phyloP scores from a whole-genome alignment of 2,888 invertebrate genomes.

The Zeuzera pyrina region DNA sequence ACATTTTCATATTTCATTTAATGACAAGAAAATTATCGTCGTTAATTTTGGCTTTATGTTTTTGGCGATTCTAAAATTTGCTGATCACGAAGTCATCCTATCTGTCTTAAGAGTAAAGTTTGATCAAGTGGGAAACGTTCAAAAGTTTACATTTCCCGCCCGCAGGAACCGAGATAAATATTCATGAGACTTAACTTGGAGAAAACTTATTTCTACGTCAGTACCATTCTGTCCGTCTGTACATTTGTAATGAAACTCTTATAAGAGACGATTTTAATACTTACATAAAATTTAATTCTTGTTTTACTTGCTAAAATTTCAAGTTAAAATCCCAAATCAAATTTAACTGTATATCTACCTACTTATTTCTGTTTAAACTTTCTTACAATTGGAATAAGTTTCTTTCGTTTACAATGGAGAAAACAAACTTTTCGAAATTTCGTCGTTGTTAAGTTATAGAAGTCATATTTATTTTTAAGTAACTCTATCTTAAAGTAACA shows the following conservation, averaged over 20 bases:
- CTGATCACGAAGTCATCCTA: constrained; percentile 28
- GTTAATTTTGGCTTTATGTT: too few relatives aligned
- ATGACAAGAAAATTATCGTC: too few relatives aligned
- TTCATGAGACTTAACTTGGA: constrained; percentile 63
- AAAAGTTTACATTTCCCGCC: constrained; percentile 59
- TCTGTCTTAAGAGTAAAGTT: constrained; percentile 55
- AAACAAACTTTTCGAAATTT: too few relatives aligned
- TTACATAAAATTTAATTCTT: too few relatives aligned
- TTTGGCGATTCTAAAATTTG: constrained; percentile 26
- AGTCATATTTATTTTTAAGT: too few relatives aligned
- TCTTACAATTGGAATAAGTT: too few relatives aligned
- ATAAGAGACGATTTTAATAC: constrained; percentile 32
- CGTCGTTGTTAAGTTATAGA: too few relatives aligned
- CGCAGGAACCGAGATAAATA: constrained; percentile 62
- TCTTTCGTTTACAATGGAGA: too few relatives aligned
- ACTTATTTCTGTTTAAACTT: background rate
- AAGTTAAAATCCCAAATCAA: background rate
- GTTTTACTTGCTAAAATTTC: background rate
- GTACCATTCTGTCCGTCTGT: constrained; percentile 59
- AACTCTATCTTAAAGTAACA: too few relatives aligned
- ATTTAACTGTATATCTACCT: background rate
- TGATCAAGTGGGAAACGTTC: constrained; percentile 66
- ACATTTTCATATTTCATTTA: too few relatives aligned
- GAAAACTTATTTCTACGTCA: constrained; percentile 66
- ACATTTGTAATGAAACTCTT: constrained; percentile 61